phyloP scores from a whole-genome alignment of 2,888 invertebrate genomes.

The Coelinius sp. region DNA sequence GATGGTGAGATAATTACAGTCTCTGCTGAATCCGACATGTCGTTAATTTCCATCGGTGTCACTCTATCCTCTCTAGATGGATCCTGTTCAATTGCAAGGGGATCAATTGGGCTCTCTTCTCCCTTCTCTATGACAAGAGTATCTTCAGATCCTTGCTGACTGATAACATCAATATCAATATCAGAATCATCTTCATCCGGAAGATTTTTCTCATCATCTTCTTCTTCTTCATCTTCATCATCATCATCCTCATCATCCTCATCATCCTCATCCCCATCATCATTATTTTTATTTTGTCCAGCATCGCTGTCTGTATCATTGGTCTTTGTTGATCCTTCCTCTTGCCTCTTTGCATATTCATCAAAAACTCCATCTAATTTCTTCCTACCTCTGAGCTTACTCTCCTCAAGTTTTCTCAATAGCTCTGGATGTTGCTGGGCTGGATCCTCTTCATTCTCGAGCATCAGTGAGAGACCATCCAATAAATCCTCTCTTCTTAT shows the following conservation, averaged over 20 bases:
- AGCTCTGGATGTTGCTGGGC: constrained; percentile 53
- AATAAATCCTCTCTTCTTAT: constrained; percentile 57
- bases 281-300: constrained; percentile 1
- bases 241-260: constrained; percentile 42
- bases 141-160: constrained; percentile 17
- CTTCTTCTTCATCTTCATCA: constrained; percentile 38
- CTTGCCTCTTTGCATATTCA: constrained; percentile 56
- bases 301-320: background rate
- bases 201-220: constrained; percentile 14
- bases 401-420: constrained; percentile 52
- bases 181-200: constrained; percentile 37
- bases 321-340: constrained; percentile 43
- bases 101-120: background rate
- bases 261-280: constrained; percentile 43
- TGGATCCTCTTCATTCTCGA: constrained; percentile 59
- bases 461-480: constrained; percentile 58
- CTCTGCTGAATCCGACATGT: background rate
- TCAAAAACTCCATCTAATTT: constrained; percentile 58
- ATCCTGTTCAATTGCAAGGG: no score
- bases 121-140: background rate
- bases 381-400: constrained; percentile 54
- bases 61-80: no score
- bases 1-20: background rate
- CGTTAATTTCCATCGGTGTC: background rate
- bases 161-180: no score